Percentiles rank a stretch among this genome's conserved stretches.
phyloP scores from a whole-genome alignment of 2,888 invertebrate species.

The Drosophila macrothrix region DNA sequence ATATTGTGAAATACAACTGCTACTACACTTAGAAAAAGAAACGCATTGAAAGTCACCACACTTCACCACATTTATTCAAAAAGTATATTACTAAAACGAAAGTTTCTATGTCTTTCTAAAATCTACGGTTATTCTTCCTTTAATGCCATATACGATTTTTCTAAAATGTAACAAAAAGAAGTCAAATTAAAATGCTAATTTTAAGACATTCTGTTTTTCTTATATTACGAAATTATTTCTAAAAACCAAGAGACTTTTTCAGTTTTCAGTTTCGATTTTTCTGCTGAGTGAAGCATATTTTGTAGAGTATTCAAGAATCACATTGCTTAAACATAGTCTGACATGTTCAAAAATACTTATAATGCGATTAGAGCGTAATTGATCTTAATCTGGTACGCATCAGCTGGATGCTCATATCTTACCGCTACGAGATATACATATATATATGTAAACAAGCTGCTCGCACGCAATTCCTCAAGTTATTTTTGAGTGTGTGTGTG shows the following conservation, averaged over 20 bases:
- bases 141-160: too few relatives aligned
- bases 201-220: too few relatives aligned
- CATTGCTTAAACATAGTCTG: background rate
- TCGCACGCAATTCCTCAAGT: constrained; percentile 13
- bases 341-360: background rate
- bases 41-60: background rate
- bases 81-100: background rate
- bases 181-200: too few relatives aligned
- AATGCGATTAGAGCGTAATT: constrained; percentile 9
- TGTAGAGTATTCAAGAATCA: background rate
- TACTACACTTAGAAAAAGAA: background rate
- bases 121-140: too few relatives aligned
- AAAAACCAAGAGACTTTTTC: too few relatives aligned
- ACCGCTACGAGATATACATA: constrained; percentile 26
- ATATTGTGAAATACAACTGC: background rate
- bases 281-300: background rate
- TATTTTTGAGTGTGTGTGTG: constrained; percentile 31
- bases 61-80: background rate
- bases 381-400: constrained; percentile 34
- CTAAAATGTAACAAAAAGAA: too few relatives aligned
- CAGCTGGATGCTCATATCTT: constrained; percentile 52
- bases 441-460: constrained; percentile 22
- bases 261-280: background rate
- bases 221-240: too few relatives aligned
- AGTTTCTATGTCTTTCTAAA: too few relatives aligned